Conservation (phyloP, 2,888 invertebrate genomes). For the Trimorus sp. region DNA sequence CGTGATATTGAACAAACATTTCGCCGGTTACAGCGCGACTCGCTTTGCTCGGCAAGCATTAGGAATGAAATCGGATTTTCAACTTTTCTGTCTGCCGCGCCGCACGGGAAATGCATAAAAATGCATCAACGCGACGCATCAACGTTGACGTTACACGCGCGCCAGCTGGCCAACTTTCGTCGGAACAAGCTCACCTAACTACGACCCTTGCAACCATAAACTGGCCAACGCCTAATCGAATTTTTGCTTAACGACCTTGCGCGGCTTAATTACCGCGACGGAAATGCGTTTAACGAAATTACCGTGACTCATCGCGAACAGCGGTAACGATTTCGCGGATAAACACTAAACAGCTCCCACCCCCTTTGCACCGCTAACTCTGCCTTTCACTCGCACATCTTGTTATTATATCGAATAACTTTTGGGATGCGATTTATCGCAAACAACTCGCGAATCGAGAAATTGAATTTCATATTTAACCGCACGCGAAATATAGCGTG, state of each 20-base stretch:
- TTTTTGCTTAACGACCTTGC: slow-evolving; percentile 42
- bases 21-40: no score
- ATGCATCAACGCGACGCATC: no score
- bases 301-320: slow-evolving; percentile 43
- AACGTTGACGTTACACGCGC: no score
- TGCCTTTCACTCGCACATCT: slow-evolving; percentile 20
- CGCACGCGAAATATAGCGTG: slow-evolving; percentile 25
- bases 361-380: neutral
- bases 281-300: slow-evolving; percentile 45
- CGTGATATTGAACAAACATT: no score
- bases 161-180: no score
- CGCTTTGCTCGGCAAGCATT: no score
- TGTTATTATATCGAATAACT: slow-evolving; percentile 57
- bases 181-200: no score
- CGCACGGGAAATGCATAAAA: no score
- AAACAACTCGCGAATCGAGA: slow-evolving; percentile 40
- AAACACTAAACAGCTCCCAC: neutral
- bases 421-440: slow-evolving; percentile 35
- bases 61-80: no score
- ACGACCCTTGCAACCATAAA: no score
- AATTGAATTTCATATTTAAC: slow-evolving; percentile 55
- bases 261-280: slow-evolving; percentile 33
- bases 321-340: slow-evolving; percentile 30
- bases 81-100: no score
- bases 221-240: no score